Evolutionary conservation across 1,140 invertebrate genomes (phyloP).

Genomic region (Drosophila albomicans): DNA sequence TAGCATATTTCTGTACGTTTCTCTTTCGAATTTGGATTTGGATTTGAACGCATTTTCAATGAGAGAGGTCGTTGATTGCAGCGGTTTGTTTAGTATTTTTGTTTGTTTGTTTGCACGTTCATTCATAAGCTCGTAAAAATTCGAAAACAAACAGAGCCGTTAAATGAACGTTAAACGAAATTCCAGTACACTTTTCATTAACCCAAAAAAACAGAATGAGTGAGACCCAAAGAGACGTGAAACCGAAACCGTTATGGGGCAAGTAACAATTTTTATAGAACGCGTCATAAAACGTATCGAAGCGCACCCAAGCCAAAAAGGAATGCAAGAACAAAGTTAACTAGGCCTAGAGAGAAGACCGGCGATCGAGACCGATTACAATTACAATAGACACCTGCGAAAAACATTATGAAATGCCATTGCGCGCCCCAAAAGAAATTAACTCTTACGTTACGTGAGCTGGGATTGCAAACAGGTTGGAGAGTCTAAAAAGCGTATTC

Average conservation of each 20-base stretch:
- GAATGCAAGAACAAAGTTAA: slow-evolving; percentile 3
- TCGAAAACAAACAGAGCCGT: slow-evolving; percentile 58
- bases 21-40: slow-evolving; percentile 7
- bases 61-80: slow-evolving; percentile 16
- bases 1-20: slow-evolving; percentile 5
- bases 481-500: neutral
- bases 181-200: slow-evolving; percentile 74
- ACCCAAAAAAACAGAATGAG: slow-evolving; percentile 38
- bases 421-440: slow-evolving; percentile 71
- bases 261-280: slow-evolving; percentile 26
- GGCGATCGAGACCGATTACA: slow-evolving; percentile 14
- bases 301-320: slow-evolving; percentile 40
- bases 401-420: slow-evolving; percentile 57
- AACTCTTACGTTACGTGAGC: slow-evolving; percentile 69
- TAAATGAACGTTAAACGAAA: slow-evolving; percentile 49
- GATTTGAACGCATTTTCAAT: slow-evolving; percentile 33
- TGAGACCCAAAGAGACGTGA: slow-evolving; percentile 16
- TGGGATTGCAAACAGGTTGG: slow-evolving; percentile 55
- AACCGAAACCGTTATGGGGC: slow-evolving; percentile 38
- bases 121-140: slow-evolving; percentile 73
- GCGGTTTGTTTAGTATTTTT: slow-evolving; percentile 10
- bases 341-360: slow-evolving; percentile 31
- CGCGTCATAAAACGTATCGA: slow-evolving; percentile 57
- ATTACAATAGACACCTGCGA: slow-evolving; percentile 75
- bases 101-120: slow-evolving; percentile 64